Evolutionary conservation across 2,113 vertebrate species (phyloP).

Genomic region (Myocastor coypus): DNA sequence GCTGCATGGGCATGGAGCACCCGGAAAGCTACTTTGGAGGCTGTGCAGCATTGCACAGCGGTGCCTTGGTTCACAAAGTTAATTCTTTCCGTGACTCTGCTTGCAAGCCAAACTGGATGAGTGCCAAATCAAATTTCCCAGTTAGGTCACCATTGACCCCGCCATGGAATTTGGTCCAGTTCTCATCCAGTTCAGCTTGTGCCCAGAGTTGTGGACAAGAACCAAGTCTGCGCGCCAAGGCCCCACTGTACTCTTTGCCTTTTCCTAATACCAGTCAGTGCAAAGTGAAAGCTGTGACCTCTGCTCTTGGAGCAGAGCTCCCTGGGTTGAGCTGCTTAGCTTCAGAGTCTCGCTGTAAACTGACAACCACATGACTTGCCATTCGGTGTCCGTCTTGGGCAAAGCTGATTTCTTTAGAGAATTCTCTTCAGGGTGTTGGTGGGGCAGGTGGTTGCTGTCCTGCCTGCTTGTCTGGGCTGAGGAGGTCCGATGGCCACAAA

Average conservation of each 20-base stretch:
- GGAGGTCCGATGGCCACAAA: too few species aligned
- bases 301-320: background rate
- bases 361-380: too few species aligned
- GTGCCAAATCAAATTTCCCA: background rate
- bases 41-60: too few species aligned
- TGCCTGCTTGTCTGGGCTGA: too few species aligned
- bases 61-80: background rate
- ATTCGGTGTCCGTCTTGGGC: background rate
- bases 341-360: background rate
- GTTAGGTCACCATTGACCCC: background rate
- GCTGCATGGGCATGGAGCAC: background rate
- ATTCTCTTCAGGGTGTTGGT: too few species aligned
- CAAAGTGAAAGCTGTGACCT: background rate
- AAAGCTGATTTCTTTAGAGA: background rate
- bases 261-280: background rate
- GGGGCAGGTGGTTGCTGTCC: too few species aligned
- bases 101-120: background rate
- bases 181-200: background rate
- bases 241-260: background rate
- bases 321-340: background rate
- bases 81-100: background rate
- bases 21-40: background rate
- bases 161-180: background rate
- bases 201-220: background rate
- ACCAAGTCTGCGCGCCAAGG: background rate